A percentile compares a stretch with the other conserved stretches of the same genome.
These are phyloP conservation scores for Abrostola triplasia DNA, from an alignment of 2,888 invertebrate genomes.

Conservation along the genomic window DNA sequence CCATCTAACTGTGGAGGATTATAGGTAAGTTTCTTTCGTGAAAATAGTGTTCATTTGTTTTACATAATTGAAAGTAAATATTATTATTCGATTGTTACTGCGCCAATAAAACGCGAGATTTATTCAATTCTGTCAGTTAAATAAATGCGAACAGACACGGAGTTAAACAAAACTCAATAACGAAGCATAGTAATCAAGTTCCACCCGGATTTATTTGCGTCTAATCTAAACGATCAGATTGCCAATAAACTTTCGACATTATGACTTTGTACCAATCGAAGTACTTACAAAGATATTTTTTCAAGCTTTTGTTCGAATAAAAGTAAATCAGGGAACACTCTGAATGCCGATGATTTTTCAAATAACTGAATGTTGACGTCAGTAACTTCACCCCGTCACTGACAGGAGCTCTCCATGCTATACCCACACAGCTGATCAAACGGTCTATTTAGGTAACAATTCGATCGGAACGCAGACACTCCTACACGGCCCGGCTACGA, in stretches of 20 bases:
- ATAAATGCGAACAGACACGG: slow-evolving; percentile 16
- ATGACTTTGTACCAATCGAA: slow-evolving; percentile 43
- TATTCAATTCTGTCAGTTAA: slow-evolving; percentile 16
- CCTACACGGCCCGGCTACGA: slow-evolving; percentile 61
- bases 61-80: neutral
- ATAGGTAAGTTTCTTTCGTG: neutral
- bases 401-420: slow-evolving; percentile 53
- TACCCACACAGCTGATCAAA: slow-evolving; percentile 67
- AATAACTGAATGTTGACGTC: slow-evolving; percentile 30
- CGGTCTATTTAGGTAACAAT: slow-evolving; percentile 73
- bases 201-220: slow-evolving; percentile 38
- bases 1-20: neutral
- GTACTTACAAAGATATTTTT: slow-evolving; percentile 26
- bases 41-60: neutral
- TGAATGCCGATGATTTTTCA: slow-evolving; percentile 20
- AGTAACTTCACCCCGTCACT: slow-evolving; percentile 14
- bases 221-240: slow-evolving; percentile 29
- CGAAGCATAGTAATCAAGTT: slow-evolving; percentile 17
- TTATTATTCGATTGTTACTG: neutral
- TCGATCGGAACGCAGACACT: slow-evolving; percentile 76
- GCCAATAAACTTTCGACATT: slow-evolving; percentile 51
- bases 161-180: slow-evolving; percentile 19
- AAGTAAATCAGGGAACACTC: slow-evolving; percentile 21
- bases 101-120: slow-evolving; percentile 19
- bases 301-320: slow-evolving; percentile 18